Evolutionary conservation across 2,888 invertebrate genomes (phyloP).

Genomic region (Agrochola litura): DNA sequence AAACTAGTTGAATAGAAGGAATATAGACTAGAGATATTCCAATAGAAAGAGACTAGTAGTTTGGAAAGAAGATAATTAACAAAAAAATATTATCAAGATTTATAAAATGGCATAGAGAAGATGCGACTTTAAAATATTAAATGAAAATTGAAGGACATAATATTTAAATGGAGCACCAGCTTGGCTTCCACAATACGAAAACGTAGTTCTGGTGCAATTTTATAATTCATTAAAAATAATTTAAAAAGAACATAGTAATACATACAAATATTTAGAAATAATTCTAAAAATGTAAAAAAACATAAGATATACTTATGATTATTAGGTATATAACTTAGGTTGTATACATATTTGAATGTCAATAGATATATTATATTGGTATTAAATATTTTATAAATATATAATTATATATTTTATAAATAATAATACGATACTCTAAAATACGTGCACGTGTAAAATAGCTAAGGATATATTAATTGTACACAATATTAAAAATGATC

Average conservation of each 20-base stretch:
- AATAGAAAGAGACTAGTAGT: conserved; percentile 23
- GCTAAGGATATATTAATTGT: conserved; percentile 41
- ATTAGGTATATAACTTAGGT: not conserved
- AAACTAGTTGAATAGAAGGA: conserved; percentile 25
- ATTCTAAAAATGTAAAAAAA: not conserved
- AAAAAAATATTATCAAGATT: conserved; percentile 3
- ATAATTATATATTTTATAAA: conserved; percentile 13
- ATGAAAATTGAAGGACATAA: not conserved
- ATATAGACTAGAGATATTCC: conserved; percentile 28
- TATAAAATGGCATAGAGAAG: not conserved
- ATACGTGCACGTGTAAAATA: conserved; percentile 50
- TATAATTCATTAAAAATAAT: not conserved
- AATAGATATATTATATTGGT: not conserved
- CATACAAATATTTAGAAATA: conserved; percentile 1
- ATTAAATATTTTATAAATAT: conserved; percentile 16
- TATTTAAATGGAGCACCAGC: not conserved
- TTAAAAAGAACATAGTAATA: not conserved
- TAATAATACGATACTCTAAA: conserved; percentile 22
- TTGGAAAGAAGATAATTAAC: conserved; percentile 23
- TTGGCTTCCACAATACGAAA: not conserved
- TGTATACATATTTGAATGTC: conserved; percentile 17
- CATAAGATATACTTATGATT: not conserved
- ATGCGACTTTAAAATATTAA: not conserved
- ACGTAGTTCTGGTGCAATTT: conserved; percentile 20
- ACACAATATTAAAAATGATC: conserved; percentile 55